Conservation (phyloP, 2,797 vertebrate species). For the Mergus octosetaceus region DNA sequence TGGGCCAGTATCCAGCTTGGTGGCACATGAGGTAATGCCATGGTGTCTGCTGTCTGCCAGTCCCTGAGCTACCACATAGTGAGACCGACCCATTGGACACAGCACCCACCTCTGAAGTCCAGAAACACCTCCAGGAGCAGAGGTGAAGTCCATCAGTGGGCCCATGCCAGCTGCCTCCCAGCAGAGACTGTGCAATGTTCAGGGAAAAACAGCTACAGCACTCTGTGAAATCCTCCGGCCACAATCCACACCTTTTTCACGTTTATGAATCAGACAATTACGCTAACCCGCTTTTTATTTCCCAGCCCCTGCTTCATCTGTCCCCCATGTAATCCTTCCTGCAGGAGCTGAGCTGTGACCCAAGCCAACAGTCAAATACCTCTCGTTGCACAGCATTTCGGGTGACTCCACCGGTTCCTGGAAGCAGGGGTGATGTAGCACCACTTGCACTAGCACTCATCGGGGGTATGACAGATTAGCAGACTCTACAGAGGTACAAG, state of each 20-base stretch:
- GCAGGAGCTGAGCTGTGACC: neutral
- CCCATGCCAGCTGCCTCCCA: neutral
- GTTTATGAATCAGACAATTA: neutral
- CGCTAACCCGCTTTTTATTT: neutral
- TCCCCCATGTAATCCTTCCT: neutral
- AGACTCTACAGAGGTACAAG: neutral
- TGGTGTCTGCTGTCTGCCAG: neutral
- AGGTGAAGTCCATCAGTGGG: neutral
- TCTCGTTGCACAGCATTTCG: rapidly evolving
- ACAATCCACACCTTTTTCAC: neutral
- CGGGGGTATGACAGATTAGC: neutral
- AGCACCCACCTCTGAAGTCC: neutral
- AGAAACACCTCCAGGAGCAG: neutral
- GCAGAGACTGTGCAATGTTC: neutral
- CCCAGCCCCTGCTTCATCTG: neutral
- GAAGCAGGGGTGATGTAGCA: neutral
- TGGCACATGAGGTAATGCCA: rapidly evolving
- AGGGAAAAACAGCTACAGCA: neutral
- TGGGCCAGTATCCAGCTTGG: neutral
- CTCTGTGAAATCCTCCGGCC: neutral
- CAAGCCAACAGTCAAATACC: neutral
- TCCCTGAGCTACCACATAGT: neutral
- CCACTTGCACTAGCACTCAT: neutral
- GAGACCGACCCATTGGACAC: neutral
- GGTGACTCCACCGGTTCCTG: rapidly evolving